Base-by-base conservation (phyloP, 2,888 invertebrate genomes). In the Hyppa rectilinea region DNA sequence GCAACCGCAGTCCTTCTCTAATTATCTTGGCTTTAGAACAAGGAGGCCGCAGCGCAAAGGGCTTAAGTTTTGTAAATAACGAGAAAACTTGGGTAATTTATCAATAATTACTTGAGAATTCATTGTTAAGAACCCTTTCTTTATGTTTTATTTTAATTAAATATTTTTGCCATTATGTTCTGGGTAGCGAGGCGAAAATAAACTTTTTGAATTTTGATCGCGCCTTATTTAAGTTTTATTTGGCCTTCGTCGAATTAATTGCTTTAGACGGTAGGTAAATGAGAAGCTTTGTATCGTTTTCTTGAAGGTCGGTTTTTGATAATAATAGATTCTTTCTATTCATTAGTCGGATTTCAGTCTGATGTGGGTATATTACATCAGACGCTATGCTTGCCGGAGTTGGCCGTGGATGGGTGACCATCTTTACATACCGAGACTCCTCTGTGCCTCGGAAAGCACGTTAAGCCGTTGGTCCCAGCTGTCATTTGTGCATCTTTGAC, bases 61-160 rank as follows among this genome's bases (percentile, higher is more conserved):
- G 75, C 74, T 82, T 82, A 82, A 84, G 84, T 85, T 85, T n/a
- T 70, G 43, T 81, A 81, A 85, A 79, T 82, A 75, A 85, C 82
- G 79, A 69, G 56, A 56, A 69, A 85, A 85, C 85, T 85, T 85
- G 31, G 58, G 76, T 76, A 85, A 85, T 85, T 85, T 85, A 85
- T 85, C 85, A 85, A 84, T 85, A 79, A 82, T 84, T 84, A 81
- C 77, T 81, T 68, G 77, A 71, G 61, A 81, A 83, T 78, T 75
- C 75, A 77, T 81, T 81, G 71, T 78, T 67, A 67, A 78, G 65
- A 79, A 66, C 68, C 78, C 62, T 75, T 71, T 81, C 80, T 78
- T 79, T 71, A 70, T 68, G 69, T 83, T 82, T 69, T 78, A 82
- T 80, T 82, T 80, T 82, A 78, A 82, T 80, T 80, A 82, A 82